Percentiles rank a stretch among this genome's conserved stretches.
Evolutionary conservation across 2,113 vertebrate species (phyloP).

Genomic region (Xyliphius kryptos): DNA sequence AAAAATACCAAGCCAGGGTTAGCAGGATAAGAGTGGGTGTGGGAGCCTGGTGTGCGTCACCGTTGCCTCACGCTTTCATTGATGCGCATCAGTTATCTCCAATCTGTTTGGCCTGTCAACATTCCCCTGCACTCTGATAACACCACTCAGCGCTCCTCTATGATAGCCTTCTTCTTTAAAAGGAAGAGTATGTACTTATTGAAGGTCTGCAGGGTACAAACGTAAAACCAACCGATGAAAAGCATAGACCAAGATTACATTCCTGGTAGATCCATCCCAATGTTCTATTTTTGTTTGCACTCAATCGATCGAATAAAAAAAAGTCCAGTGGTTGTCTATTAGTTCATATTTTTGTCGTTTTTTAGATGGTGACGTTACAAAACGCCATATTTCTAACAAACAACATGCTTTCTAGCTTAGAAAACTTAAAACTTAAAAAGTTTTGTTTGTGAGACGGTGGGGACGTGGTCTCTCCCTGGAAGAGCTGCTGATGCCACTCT

Average conservation of each 20-base stretch:
- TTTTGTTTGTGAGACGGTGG: conserved; percentile 1
- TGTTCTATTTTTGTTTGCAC: too few species aligned
- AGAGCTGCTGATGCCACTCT: conserved; percentile 12
- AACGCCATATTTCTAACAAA: too few species aligned
- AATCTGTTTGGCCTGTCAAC: conserved; percentile 39
- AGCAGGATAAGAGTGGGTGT: conserved; percentile 16
- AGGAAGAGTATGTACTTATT: conserved; percentile 26
- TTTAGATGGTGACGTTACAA: too few species aligned
- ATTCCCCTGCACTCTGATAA: conserved; percentile 37
- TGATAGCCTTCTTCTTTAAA: conserved; percentile 18
- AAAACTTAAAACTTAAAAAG: neutral
- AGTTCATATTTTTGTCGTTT: too few species aligned
- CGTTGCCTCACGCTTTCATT: conserved; percentile 38
- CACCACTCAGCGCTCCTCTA: conserved; percentile 4
- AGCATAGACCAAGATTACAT: neutral
- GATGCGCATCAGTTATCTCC: conserved; percentile 45
- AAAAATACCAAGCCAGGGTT: neutral
- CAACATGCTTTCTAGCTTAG: too few species aligned
- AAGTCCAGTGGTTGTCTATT: too few species aligned
- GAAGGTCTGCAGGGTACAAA: neutral
- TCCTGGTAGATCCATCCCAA: neutral
- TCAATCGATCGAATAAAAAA: too few species aligned
- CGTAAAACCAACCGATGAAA: neutral
- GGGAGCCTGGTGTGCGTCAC: conserved; percentile 35
- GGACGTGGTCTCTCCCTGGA: neutral